Evolutionary conservation across 2,113 vertebrate species (phyloP).

Genomic region (Daphoenositta chrysoptera): DNA sequence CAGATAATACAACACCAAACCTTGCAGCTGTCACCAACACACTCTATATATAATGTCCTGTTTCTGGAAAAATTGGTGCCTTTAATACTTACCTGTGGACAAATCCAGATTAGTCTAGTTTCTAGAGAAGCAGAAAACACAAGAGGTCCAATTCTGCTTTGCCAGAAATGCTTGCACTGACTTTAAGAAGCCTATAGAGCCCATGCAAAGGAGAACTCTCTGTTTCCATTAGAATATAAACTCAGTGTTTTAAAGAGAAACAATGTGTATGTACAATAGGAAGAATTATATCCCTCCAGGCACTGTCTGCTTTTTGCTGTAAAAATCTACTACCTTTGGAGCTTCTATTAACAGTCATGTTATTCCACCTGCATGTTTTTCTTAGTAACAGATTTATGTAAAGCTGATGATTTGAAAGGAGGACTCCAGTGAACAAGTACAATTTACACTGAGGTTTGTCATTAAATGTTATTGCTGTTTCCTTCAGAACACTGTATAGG

Average conservation of each 20-base stretch:
- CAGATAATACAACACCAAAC: neutral
- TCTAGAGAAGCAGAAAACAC: neutral
- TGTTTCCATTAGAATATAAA: neutral
- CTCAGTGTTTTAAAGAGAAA: neutral
- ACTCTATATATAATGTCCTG: neutral
- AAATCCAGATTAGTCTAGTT: neutral
- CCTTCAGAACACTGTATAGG: neutral
- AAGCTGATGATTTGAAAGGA: slow-evolving; percentile 4
- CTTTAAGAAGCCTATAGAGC: neutral
- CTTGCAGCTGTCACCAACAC: neutral
- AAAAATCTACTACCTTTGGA: neutral
- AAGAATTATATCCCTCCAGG: neutral
- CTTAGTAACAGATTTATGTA: neutral
- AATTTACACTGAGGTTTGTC: neutral
- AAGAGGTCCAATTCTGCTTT: neutral
- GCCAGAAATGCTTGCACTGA: neutral
- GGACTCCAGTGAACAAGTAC: neutral
- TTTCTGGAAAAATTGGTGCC: neutral
- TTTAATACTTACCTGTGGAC: neutral
- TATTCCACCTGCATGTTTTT: slow-evolving; percentile 10
- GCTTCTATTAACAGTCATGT: slow-evolving; percentile 4
- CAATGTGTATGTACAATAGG: neutral
- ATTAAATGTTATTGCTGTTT: neutral
- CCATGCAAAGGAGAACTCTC: neutral
- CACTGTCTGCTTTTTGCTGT: neutral